Evolutionary conservation across 2,888 invertebrate species (phyloP).

Genomic region (Caenorhabditis sp.): DNA sequence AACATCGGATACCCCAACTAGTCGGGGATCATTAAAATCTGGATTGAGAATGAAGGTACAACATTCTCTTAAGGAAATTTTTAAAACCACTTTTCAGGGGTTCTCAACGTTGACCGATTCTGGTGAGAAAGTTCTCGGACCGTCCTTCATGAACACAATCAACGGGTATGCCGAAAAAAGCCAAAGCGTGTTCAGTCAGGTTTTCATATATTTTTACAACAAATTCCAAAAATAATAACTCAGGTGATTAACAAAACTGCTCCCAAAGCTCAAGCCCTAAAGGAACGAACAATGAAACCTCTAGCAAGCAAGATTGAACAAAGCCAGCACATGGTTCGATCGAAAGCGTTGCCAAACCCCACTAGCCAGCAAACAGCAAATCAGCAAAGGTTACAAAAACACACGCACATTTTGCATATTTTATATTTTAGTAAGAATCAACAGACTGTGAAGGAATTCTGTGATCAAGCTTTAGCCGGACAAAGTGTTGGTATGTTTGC

Average conservation of each 20-base stretch:
- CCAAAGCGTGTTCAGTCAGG: conserved; percentile 74
- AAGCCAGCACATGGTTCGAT: conserved; percentile 73
- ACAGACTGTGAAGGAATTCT: conserved; percentile 77
- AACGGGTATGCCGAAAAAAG: conserved; percentile 79
- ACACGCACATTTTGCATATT: background rate
- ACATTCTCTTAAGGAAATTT: background rate
- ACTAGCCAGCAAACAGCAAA: conserved; percentile 72
- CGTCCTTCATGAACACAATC: conserved; percentile 74
- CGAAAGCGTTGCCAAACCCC: conserved; percentile 58
- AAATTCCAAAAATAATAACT: conserved; percentile 2
- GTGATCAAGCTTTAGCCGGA: conserved; percentile 86
- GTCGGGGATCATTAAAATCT: conserved; percentile 42
- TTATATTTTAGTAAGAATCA: conserved; percentile 77
- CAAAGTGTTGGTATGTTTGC: conserved; percentile 98
- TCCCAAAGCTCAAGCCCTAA: conserved; percentile 78
- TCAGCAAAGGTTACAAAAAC: conserved; percentile 66
- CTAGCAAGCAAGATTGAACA: conserved; percentile 75
- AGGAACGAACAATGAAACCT: conserved; percentile 77
- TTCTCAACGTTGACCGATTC: conserved; percentile 68
- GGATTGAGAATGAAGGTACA: conserved; percentile 63
- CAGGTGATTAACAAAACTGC: conserved; percentile 76
- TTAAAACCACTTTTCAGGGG: conserved; percentile 54
- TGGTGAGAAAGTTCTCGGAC: conserved; percentile 76
- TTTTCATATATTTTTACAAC: conserved; percentile 4
- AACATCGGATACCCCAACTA: conserved; percentile 61